Percentiles rank a stretch among this genome's conserved stretches.
Conservation (phyloP, 2,888 invertebrate genomes). For the Cephus pygmeus region DNA sequence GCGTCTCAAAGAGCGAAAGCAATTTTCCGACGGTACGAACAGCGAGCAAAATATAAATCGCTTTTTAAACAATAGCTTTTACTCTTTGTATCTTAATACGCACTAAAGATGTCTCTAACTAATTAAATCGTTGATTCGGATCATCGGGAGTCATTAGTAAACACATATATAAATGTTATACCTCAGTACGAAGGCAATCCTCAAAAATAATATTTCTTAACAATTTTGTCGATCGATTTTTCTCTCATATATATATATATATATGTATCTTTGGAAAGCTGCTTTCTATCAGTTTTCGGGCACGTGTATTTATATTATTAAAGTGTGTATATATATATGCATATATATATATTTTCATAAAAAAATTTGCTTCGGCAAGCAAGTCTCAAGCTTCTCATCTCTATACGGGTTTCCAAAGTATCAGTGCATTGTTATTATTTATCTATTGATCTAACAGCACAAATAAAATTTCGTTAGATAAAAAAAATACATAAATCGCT, state of each 20-base stretch:
- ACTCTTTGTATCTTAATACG: constrained; percentile 18
- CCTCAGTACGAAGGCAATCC: constrained; percentile 23
- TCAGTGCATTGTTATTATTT: background rate
- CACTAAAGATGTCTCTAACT: constrained; percentile 17
- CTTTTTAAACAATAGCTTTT: constrained; percentile 36
- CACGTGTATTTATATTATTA: background rate
- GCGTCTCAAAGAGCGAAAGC: constrained; percentile 57
- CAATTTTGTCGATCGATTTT: constrained; percentile 6
- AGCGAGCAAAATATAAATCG: constrained; percentile 21
- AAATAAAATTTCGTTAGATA: background rate
- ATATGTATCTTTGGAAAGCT: constrained; percentile 3
- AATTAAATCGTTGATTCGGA: background rate
- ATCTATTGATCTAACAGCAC: background rate
- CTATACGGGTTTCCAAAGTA: constrained; percentile 31
- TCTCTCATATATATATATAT: background rate
- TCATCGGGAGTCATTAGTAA: background rate
- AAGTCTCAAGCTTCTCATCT: constrained; percentile 45
- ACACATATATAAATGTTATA: background rate
- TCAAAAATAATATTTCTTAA: constrained; percentile 46
- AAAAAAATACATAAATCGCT: background rate
- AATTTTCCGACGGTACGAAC: constrained; percentile 59
- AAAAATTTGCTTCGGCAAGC: constrained; percentile 24
- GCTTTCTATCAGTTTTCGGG: constrained; percentile 4
- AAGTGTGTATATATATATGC: background rate
- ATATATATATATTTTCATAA: no score